Conservation (phyloP, 2,888 invertebrate genomes). For the Caenorhabditis sp. region DNA sequence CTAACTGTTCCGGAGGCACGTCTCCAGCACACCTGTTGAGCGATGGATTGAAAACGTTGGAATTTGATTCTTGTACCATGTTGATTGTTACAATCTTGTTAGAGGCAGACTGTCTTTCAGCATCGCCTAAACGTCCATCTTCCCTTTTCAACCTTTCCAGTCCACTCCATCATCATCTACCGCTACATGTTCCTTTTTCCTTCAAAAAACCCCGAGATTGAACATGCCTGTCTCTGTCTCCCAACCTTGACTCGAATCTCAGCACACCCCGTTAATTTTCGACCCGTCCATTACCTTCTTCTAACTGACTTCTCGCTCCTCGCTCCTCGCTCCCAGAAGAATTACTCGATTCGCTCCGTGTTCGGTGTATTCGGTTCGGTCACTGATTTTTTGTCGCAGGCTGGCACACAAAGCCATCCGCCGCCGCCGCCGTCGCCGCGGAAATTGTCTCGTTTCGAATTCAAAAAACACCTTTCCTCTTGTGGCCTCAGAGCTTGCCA, state of each 20-base stretch:
- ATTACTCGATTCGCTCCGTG: constrained; percentile 20
- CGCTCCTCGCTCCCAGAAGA: constrained; percentile 14
- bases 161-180: background rate
- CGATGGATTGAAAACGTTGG: constrained; percentile 1
- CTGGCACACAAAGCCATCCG: constrained; percentile 1
- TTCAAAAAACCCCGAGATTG: constrained; percentile 2
- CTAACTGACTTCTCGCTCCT: constrained; percentile 33
- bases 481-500: constrained; percentile 35
- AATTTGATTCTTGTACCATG: no score
- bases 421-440: background rate
- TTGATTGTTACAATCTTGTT: no score
- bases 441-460: no score
- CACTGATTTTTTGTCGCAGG: constrained; percentile 30
- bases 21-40: constrained; percentile 35
- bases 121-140: no score
- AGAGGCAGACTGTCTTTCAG: no score
- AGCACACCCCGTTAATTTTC: constrained; percentile 44
- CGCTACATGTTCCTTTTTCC: background rate
- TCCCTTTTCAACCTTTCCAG: background rate
- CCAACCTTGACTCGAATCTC: constrained; percentile 57
- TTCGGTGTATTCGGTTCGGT: no score
- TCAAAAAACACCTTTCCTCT: constrained; percentile 29
- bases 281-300: constrained; percentile 18
- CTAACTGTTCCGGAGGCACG: constrained; percentile 27
- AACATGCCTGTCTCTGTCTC: background rate